Base-by-base conservation (phyloP, 2,888 invertebrate species). In the Holacanthella duospinosa region DNA sequence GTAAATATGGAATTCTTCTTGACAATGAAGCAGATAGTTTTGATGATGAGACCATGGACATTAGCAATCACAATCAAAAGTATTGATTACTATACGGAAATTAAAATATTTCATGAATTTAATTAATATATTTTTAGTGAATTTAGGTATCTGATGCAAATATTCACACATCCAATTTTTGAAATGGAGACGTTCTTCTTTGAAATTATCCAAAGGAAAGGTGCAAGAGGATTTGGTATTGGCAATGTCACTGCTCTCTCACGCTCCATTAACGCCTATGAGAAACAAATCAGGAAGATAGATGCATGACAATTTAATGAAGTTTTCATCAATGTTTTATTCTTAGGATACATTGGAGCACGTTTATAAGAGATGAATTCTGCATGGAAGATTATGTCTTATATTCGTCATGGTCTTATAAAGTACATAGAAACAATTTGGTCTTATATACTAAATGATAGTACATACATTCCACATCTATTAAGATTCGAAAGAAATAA, bases 231-330 rank as follows among this genome's bases (percentile, higher is more conserved):
- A 1, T 79, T 80, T 69, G 80, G 80, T 2, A 75, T 78, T 2
- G 79, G 79, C 19, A 80, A 80, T 65, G 77, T 80, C 24, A 76
- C 76, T 25, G 80, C 80, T 1, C 71, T 80, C 16, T 79, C 78
- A 64, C 71, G 77, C 55, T 78, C 79, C 25, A 77, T 79, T 16
- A 72, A 74, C 27, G 72, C 71, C 6, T 68, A 73, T 57, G 64
- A 74, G 27, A 58, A 71, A 56, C 64, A 59, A 6, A 59, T 63
- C n/a, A n/a, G n/a, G n/a, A n/a, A n/a, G n/a, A n/a, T n/a, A n/a
- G n/a, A n/a, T n/a, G n/a, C n/a, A n/a, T n/a, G n/a, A n/a, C n/a
- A n/a, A n/a, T n/a, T n/a, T n/a, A n/a, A n/a, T n/a, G n/a, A n/a
- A n/a, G n/a, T n/a, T n/a, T n/a, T n/a, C n/a, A n/a, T n/a, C n/a